These are phyloP conservation scores for Oxyruncus cristatus DNA, from an alignment of 2,113 vertebrate species.

Conservation along the genomic window DNA sequence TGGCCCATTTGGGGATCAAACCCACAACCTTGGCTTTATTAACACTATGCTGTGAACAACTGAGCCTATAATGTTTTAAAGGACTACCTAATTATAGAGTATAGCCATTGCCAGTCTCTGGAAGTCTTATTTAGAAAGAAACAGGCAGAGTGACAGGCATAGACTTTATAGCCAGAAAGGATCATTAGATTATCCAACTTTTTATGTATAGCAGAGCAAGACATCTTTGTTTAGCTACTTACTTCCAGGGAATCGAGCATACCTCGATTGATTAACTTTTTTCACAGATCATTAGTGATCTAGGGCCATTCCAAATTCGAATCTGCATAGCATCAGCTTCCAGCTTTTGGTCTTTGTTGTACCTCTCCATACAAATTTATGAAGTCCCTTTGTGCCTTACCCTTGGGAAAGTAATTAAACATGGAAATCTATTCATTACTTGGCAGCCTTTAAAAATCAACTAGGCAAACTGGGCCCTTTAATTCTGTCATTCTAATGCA, in stretches of 20 bases:
- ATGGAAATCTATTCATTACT: constrained; percentile 43
- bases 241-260: background rate
- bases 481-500: background rate
- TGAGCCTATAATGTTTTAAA: background rate
- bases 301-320: background rate
- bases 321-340: constrained; percentile 12
- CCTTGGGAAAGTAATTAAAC: constrained; percentile 61
- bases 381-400: constrained; percentile 25
- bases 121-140: background rate
- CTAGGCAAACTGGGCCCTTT: background rate
- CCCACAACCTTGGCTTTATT: background rate
- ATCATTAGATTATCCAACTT: background rate
- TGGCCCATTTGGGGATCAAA: background rate
- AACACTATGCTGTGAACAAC: background rate
- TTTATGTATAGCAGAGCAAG: background rate
- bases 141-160: background rate
- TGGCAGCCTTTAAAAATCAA: constrained; percentile 19
- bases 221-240: background rate
- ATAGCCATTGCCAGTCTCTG: background rate
- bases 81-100: background rate
- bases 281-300: background rate
- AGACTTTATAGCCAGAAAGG: background rate
- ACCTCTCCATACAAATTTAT: constrained; percentile 38
- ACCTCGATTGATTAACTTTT: background rate
- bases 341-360: constrained; percentile 7